Evolutionary conservation across 2,113 vertebrate genomes (phyloP), one percentile per base, ranked within the genome.

Genomic region (Gulo gulo): DNA sequence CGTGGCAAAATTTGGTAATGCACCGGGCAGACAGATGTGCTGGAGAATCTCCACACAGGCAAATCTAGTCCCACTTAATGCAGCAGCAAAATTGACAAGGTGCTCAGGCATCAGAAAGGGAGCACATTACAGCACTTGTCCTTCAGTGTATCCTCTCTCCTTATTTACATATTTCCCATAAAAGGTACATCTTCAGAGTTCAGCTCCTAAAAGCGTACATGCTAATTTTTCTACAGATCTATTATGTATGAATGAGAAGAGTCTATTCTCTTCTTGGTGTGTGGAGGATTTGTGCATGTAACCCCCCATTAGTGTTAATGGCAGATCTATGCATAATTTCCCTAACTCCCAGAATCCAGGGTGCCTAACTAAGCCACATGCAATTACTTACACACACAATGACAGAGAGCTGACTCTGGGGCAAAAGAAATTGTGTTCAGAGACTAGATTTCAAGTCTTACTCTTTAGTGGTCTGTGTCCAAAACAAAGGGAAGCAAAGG

Each of bases 181-280:
- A 98, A 98, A 98, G 88, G 97, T 98, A 92, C 98, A 96, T 96
- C 96, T 98, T 96, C 82, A 97, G 95, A 98, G 96, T 98, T 98
- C 97, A 98, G 97, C 94, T 98, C 97, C 97, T 98, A 95, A 98
- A 98, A 97, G 97, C 61, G 7, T 55, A 96, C 97, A 96, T 98
- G 97, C 98, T 98, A 98, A 98, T 99, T 98, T 98, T 98, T 71
- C 97, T 98, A 98, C 98, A 98, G 98, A 99, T 99, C 98, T 98
- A 98, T 98, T 98, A 98, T 99, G 98, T 98, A 99, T 99, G 98
- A 98, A 98, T 96, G 88, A 96, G 98, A 98, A 98, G 98, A 91
- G 82, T 87, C 98, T 98, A 97, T 98, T 98, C 52, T 93, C 85
- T 98, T 96, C 92, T 98, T 73, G 57, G 13, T 96, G 97, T 98